A percentile compares a stretch with the other conserved stretches of the same genome.
These are phyloP conservation scores for Psephotus haematonotus DNA, from an alignment of 2,113 vertebrate genomes.

Conservation along the genomic window DNA sequence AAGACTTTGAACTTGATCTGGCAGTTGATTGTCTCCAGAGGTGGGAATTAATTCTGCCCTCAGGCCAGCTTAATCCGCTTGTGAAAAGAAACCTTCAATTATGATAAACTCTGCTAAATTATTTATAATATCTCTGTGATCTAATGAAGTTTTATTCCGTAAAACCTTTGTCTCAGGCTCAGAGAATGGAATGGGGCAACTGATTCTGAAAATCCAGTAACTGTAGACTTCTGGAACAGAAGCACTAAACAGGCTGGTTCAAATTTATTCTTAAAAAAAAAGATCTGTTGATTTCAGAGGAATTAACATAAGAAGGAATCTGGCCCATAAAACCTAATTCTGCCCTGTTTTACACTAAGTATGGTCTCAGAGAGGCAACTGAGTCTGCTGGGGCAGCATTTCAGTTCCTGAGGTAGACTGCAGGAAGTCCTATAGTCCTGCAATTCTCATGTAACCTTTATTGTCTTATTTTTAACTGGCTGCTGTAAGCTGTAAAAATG, in stretches of 20 bases:
- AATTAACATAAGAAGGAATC: background rate
- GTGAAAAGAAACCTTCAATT: slow-evolving; percentile 43
- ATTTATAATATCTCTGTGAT: slow-evolving; percentile 54
- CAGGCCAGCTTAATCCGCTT: slow-evolving; percentile 17
- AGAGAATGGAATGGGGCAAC: background rate
- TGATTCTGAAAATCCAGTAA: background rate
- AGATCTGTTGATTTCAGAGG: background rate
- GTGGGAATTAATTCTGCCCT: slow-evolving; percentile 52
- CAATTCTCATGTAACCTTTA: slow-evolving; percentile 1
- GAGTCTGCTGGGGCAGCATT: background rate
- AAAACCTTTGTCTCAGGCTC: slow-evolving; percentile 15
- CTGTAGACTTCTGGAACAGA: background rate
- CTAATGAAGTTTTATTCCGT: slow-evolving; percentile 48
- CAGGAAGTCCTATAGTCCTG: background rate
- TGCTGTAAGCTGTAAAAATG: slow-evolving; percentile 21
- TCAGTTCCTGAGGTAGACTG: background rate
- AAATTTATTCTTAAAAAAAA: background rate
- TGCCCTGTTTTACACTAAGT: background rate
- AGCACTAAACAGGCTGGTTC: background rate
- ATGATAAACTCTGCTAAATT: slow-evolving; percentile 58
- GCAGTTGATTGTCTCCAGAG: slow-evolving; percentile 29
- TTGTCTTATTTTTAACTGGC: slow-evolving; percentile 12
- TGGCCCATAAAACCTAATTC: background rate
- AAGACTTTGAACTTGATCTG: slow-evolving; percentile 16
- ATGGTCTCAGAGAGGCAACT: background rate